phyloP scores from a whole-genome alignment of 2,888 invertebrate species.

The Pseudococcus longispinus region DNA sequence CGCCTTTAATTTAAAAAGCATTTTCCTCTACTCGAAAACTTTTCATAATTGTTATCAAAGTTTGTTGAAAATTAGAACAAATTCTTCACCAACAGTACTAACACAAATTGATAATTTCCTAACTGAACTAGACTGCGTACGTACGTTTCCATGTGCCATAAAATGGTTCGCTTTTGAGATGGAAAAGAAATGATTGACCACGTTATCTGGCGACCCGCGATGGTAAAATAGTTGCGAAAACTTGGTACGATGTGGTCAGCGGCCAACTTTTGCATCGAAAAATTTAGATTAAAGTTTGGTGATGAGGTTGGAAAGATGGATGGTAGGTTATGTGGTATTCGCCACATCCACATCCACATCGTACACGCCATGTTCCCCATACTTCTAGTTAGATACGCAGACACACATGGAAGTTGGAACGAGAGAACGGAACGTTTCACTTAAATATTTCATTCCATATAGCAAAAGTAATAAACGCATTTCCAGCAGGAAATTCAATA shows the following conservation, averaged over 20 bases:
- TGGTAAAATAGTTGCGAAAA: background rate
- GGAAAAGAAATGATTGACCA: background rate
- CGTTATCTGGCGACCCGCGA: background rate
- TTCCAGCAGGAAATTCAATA: background rate
- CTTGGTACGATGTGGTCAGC: background rate
- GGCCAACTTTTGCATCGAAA: background rate
- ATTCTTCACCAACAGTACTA: too few relatives aligned
- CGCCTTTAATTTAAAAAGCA: too few relatives aligned
- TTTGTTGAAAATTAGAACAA: too few relatives aligned
- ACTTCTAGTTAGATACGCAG: background rate
- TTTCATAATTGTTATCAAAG: background rate
- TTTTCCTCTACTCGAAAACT: too few relatives aligned
- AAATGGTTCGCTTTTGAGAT: background rate
- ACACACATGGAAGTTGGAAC: background rate
- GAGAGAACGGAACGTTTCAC: background rate
- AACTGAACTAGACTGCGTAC: background rate
- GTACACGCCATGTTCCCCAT: too few relatives aligned
- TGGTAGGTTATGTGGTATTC: background rate
- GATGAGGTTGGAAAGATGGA: background rate
- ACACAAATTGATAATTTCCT: background rate
- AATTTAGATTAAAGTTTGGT: background rate
- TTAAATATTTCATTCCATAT: constrained; percentile 11
- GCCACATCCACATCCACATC: background rate
- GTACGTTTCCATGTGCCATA: background rate
- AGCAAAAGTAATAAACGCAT: constrained; percentile 1